phyloP scores from a whole-genome alignment of 2,797 vertebrate genomes.

The Molothrus aeneus region DNA sequence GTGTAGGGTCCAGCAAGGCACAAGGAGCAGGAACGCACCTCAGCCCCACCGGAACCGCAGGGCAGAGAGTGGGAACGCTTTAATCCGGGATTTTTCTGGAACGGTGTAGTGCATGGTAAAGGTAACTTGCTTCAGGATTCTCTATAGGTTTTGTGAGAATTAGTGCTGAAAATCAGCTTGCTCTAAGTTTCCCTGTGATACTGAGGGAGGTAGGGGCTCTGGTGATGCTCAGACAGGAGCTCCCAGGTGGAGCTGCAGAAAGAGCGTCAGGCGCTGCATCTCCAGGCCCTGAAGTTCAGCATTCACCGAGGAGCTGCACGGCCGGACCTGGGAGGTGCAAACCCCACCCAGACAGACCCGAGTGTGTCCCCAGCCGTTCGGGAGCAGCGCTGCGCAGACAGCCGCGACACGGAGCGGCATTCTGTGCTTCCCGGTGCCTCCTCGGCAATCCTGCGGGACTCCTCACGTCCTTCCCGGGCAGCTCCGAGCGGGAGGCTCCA shows the following conservation, averaged over 20 bases:
- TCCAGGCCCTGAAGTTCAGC: not conserved
- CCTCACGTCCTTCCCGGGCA: not conserved
- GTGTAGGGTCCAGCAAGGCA: not conserved
- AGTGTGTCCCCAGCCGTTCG: fast-evolving
- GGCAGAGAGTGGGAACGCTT: not conserved
- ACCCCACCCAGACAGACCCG: not conserved
- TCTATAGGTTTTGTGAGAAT: fast-evolving
- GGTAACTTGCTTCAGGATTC: not conserved
- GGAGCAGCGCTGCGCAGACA: not conserved
- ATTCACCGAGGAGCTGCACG: not conserved
- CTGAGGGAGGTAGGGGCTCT: not conserved
- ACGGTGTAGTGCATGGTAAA: not conserved
- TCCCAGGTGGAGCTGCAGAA: not conserved
- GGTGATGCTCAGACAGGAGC: not conserved
- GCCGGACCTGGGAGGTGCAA: fast-evolving
- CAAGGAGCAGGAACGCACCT: fast-evolving
- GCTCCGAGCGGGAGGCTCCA: not conserved
- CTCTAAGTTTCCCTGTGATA: not conserved
- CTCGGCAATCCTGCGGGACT: not conserved
- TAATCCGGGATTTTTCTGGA: not conserved
- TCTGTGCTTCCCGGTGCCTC: not conserved
- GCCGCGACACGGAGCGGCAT: not conserved
- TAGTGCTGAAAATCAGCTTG: not conserved
- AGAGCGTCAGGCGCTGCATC: not conserved
- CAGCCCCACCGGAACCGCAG: not conserved